Conservation (phyloP, 2,888 invertebrate genomes). For the Diogma glabrata region DNA sequence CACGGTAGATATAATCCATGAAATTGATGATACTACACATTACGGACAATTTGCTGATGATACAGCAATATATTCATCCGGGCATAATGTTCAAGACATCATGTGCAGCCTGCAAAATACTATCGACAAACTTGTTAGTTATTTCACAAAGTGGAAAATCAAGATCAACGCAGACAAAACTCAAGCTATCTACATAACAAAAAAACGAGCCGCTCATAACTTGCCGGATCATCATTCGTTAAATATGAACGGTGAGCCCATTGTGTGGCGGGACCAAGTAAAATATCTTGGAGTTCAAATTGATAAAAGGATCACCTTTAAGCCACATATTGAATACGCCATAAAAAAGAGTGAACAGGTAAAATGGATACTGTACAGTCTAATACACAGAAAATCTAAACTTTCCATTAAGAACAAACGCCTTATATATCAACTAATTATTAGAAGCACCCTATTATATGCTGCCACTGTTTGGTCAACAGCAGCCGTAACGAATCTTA, state of each 20-base stretch:
- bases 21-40: background rate
- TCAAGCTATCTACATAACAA: slow-evolving; percentile 13
- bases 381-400: no score
- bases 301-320: no score
- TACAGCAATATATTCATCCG: slow-evolving; percentile 17
- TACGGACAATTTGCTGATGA: slow-evolving; percentile 16
- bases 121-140: slow-evolving; percentile 5
- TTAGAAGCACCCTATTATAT: no score
- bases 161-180: slow-evolving; percentile 15
- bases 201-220: background rate
- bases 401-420: no score
- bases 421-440: no score
- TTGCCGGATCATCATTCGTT: background rate
- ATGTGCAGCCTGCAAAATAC: no score
- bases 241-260: background rate
- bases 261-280: background rate
- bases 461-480: no score
- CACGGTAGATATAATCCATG: slow-evolving; percentile 18
- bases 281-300: background rate
- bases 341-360: no score
- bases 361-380: no score
- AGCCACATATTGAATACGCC: no score
- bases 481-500: no score
- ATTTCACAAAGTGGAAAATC: slow-evolving; percentile 15
- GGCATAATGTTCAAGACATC: background rate